phyloP scores from a whole-genome alignment of 1,140 invertebrate species.

The Meloidogyne hapla region DNA sequence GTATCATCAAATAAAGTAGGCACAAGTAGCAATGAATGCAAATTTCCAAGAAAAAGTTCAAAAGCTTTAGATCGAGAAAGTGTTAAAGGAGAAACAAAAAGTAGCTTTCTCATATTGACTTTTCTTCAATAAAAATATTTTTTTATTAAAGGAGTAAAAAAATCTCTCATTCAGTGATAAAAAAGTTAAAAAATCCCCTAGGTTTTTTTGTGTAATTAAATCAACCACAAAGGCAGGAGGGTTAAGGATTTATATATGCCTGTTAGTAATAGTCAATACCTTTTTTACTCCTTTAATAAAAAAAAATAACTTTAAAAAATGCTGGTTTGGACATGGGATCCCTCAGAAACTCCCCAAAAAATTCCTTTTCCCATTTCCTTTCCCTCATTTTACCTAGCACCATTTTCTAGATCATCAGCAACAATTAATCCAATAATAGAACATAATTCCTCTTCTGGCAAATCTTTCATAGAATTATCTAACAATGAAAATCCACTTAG shows the following conservation, averaged over 20 bases:
- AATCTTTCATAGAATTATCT: conserved; percentile 14
- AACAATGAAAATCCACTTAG: conserved; percentile 21
- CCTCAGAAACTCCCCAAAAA: too few species aligned
- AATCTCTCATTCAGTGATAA: too few species aligned
- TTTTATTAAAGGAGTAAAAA: too few species aligned
- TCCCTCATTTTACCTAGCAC: conserved; percentile 20
- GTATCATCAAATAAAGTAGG: conserved; percentile 19
- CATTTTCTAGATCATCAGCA: neutral
- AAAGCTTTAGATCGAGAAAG: conserved; percentile 25
- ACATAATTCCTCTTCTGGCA: conserved; percentile 21
- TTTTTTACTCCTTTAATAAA: too few species aligned
- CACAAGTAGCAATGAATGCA: conserved; percentile 18
- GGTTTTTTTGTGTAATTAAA: too few species aligned
- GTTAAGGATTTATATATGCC: too few species aligned
- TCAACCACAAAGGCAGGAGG: too few species aligned
- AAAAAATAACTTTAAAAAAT: too few species aligned
- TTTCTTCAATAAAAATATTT: conserved; percentile 12
- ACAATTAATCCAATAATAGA: conserved; percentile 20
- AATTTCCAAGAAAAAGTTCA: conserved; percentile 27
- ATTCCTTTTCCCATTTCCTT: neutral
- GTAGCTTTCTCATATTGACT: conserved; percentile 25
- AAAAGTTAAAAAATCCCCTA: too few species aligned
- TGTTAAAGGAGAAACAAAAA: conserved; percentile 21
- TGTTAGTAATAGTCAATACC: too few species aligned
- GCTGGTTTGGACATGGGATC: too few species aligned